Evolutionary conservation across 2,888 invertebrate genomes (phyloP).

Genomic region (Lypha dubia): DNA sequence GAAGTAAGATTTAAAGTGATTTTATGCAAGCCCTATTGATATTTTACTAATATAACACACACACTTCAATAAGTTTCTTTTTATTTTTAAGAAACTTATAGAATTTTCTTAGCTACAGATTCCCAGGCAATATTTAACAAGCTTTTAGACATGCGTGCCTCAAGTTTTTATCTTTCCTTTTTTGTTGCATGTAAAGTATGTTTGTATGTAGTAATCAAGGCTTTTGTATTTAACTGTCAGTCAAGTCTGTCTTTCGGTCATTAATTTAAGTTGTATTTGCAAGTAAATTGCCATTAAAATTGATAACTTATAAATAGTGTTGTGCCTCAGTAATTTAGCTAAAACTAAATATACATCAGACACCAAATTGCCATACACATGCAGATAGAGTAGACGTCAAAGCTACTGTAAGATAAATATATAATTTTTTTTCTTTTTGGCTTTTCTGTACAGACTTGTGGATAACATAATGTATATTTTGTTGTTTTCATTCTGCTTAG

Average conservation of each 20-base stretch:
- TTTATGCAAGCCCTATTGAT: no score
- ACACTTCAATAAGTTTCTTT: no score
- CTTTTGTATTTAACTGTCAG: slow-evolving; percentile 49
- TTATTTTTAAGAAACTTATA: background rate
- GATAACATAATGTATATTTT: background rate
- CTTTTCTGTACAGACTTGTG: slow-evolving; percentile 16
- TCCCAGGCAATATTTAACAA: slow-evolving; percentile 14
- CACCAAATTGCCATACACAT: slow-evolving; percentile 14
- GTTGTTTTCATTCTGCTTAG: background rate
- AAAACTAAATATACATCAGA: slow-evolving; percentile 4
- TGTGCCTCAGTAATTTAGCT: slow-evolving; percentile 59
- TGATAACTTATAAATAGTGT: slow-evolving; percentile 62
- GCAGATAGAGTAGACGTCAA: background rate
- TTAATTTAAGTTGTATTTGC: slow-evolving; percentile 38
- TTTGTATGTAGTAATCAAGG: background rate
- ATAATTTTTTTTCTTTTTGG: slow-evolving; percentile 8
- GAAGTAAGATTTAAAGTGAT: no score
- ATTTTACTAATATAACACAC: background rate
- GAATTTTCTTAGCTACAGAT: background rate
- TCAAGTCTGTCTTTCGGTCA: slow-evolving; percentile 39
- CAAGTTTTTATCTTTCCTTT: background rate
- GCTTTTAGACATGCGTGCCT: slow-evolving; percentile 30
- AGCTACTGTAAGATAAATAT: slow-evolving; percentile 42
- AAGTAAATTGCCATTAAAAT: slow-evolving; percentile 67
- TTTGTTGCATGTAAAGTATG: no score